Base-by-base conservation (phyloP, 2,888 invertebrate genomes). In the Hyposoter dolosus region DNA sequence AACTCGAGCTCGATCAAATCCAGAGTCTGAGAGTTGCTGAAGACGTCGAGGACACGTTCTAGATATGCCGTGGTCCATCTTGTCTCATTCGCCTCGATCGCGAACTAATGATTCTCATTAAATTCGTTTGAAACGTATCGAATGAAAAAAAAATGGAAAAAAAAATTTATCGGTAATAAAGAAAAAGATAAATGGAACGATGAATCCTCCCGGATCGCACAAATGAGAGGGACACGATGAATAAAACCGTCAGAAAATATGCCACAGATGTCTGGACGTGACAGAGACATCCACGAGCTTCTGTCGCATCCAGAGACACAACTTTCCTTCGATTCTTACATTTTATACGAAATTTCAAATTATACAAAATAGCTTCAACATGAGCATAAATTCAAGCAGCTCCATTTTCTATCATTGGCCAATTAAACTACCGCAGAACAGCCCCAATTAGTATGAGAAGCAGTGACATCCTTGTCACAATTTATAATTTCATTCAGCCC, bases 1-100 rank as follows among this genome's bases (percentile, higher is more conserved):
- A 89, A 68, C 53, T 87, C 40, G 88, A 91, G 47, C 74, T 89
- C 32, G 77, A 88, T 69, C 87, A 89, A 82, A 90, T 90, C 63
- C 63, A 82, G 28, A 88, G 88, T 80, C 87, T 91, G 1, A 89
- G 88, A 84, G 88, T 90, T 45, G 83, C 53, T 28, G 87, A 88
- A 56, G 82, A 83, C 17, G 80, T 69, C 43, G 63, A 56, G 19
- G 71, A 79, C 47, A 23, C 71, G 0, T 47, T 50, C 15, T 86
- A 79, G 60, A 19, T 40, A 63, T 17, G 23, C 1, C 7, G 15
- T 47, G 15, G 53, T 23, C 40, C 9, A 17, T 63, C 43, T 50
- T 19, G 7, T 43, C 12, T 47, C 15, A n/a, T 68, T 71, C 12
- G n/a, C 35, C 35, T 28, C 45, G 66, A 75, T 60, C 19, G 5